Conservation (phyloP, 2,113 vertebrate genomes). For the Tauraco erythrolophus region DNA sequence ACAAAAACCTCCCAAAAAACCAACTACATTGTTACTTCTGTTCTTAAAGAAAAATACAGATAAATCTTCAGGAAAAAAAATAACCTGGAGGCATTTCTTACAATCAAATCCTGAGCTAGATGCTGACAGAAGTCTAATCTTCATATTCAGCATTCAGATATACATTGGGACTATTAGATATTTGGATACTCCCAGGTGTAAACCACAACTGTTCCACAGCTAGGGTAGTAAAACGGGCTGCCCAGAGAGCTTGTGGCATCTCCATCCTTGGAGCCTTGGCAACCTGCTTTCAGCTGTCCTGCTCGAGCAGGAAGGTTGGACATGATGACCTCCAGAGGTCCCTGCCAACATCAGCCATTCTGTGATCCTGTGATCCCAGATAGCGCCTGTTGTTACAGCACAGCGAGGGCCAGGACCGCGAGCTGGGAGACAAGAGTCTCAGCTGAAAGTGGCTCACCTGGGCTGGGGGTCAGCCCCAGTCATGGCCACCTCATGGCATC, state of each 20-base stretch:
- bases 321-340: not conserved
- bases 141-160: not conserved
- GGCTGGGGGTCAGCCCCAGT: not conserved
- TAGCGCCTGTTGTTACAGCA: fast-evolving
- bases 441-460: not conserved
- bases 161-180: not conserved
- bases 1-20: not conserved
- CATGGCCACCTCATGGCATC: not conserved
- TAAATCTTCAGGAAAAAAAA: not conserved
- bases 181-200: not conserved
- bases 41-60: not conserved
- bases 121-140: not conserved
- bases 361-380: not conserved
- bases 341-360: not conserved
- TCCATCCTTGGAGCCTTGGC: no score
- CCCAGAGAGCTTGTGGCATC: not conserved
- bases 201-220: not conserved
- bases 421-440: not conserved
- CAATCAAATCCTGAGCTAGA: not conserved
- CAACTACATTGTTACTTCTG: not conserved
- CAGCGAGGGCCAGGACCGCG: no score
- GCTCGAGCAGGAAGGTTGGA: not conserved
- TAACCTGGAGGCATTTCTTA: not conserved
- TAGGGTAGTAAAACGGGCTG: not conserved
- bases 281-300: not conserved